A percentile compares a stretch with the other conserved stretches of the same genome.
These are phyloP conservation scores for Eupithecia inturbata DNA, from an alignment of 2,888 invertebrate species.

Conservation along the genomic window DNA sequence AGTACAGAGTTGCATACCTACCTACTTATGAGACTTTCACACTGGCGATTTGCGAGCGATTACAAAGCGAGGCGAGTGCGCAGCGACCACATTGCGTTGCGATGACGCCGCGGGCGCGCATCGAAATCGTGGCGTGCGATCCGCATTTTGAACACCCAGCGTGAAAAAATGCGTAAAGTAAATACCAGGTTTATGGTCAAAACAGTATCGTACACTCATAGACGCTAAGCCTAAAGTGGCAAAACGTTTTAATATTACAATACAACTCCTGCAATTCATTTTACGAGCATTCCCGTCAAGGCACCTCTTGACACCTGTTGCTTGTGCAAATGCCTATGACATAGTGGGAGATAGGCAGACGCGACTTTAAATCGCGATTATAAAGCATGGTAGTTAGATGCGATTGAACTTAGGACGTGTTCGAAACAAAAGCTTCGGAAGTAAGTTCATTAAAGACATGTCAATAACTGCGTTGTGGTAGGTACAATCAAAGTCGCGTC, in stretches of 20 bases:
- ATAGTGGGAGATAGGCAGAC: constrained; percentile 22
- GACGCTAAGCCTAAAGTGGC: constrained; percentile 10
- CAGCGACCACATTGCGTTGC: too few species aligned
- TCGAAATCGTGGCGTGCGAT: too few species aligned
- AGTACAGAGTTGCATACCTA: constrained; percentile 10
- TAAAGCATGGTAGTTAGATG: not conserved
- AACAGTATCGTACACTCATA: not conserved
- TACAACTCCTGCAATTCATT: constrained; percentile 29
- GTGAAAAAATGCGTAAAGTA: not conserved
- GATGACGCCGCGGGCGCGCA: too few species aligned
- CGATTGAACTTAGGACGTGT: not conserved
- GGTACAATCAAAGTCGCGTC: constrained; percentile 22
- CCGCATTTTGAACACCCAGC: too few species aligned
- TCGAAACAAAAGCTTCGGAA: not conserved
- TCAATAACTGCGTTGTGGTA: not conserved
- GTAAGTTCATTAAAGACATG: not conserved
- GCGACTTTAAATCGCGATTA: constrained; percentile 28
- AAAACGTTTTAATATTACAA: constrained; percentile 20
- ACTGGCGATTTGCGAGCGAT: too few species aligned
- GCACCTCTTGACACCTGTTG: constrained; percentile 45
- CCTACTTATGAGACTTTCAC: not conserved
- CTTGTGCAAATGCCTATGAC: constrained; percentile 34
- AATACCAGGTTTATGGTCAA: not conserved
- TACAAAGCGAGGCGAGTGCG: too few species aligned
- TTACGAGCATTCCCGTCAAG: constrained; percentile 36